Conservation (phyloP, 2,797 vertebrate genomes). For the Chelon labrosus region DNA sequence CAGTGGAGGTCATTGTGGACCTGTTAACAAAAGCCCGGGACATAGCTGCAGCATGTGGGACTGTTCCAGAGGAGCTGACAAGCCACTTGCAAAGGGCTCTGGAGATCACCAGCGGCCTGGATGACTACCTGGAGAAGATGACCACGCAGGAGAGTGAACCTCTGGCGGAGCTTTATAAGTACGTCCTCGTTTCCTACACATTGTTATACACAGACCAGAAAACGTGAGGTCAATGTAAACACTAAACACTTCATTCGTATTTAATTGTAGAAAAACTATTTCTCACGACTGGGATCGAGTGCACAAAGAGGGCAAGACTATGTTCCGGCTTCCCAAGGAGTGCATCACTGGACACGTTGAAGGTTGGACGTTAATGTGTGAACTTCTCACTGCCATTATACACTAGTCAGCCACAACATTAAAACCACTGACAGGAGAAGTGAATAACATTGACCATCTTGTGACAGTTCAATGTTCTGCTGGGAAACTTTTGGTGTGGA, state of each 20-base stretch:
- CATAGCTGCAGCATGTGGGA: slow-evolving; percentile 63
- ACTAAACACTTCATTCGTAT: neutral
- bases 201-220: neutral
- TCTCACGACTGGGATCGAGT: slow-evolving; percentile 81
- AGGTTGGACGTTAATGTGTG: slow-evolving; percentile 55
- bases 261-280: slow-evolving; percentile 74
- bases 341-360: slow-evolving; percentile 84
- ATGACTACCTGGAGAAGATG: slow-evolving; percentile 79
- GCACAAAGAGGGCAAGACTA: slow-evolving; percentile 77
- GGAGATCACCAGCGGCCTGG: slow-evolving; percentile 81
- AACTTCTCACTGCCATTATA: neutral
- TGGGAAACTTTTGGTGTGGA: too few species aligned
- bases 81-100: slow-evolving; percentile 81
- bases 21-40: slow-evolving; percentile 84
- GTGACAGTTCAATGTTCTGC: too few species aligned
- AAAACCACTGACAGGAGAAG: too few species aligned
- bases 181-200: slow-evolving; percentile 11
- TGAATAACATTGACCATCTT: too few species aligned
- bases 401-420: too few species aligned
- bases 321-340: slow-evolving; percentile 78
- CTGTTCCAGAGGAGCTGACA: slow-evolving; percentile 79
- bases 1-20: slow-evolving; percentile 80
- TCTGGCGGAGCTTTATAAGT: slow-evolving; percentile 77
- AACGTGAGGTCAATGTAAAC: neutral
- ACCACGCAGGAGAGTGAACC: slow-evolving; percentile 75